These are phyloP conservation scores for Lycaena phlaeas DNA, from an alignment of 2,888 invertebrate genomes.

Conservation along the genomic window DNA sequence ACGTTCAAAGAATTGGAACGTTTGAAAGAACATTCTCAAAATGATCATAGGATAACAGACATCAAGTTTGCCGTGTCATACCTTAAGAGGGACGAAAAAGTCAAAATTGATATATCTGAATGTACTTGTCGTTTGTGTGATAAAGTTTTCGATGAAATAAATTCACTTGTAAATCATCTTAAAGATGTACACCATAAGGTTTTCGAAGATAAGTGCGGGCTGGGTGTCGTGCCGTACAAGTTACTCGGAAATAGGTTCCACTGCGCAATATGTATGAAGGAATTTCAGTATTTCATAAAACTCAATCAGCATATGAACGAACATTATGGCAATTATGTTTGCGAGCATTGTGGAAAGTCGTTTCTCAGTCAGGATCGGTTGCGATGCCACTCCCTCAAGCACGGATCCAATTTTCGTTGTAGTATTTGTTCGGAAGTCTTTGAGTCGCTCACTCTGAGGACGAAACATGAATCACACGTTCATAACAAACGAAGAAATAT, in stretches of 20 bases:
- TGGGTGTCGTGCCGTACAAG: slow-evolving; percentile 49
- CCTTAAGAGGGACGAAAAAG: slow-evolving; percentile 49
- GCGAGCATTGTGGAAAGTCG: slow-evolving; percentile 54
- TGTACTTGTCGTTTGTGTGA: slow-evolving; percentile 38
- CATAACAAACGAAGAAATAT: slow-evolving; percentile 39
- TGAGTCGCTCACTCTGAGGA: slow-evolving; percentile 37
- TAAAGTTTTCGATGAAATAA: slow-evolving; percentile 24
- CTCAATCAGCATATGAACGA: slow-evolving; percentile 60
- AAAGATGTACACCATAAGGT: slow-evolving; percentile 30
- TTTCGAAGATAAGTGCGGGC: slow-evolving; percentile 36
- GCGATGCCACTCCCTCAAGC: slow-evolving; percentile 40
- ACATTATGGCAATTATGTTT: slow-evolving; percentile 50
- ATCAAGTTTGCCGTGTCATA: slow-evolving; percentile 47
- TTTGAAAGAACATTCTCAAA: slow-evolving; percentile 50
- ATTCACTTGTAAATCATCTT: slow-evolving; percentile 35
- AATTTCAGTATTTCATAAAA: slow-evolving; percentile 52
- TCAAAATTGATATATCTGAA: slow-evolving; percentile 49
- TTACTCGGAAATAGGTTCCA: slow-evolving; percentile 31
- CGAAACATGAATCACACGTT: slow-evolving; percentile 34
- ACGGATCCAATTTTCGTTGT: slow-evolving; percentile 43
- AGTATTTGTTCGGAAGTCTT: slow-evolving; percentile 39
- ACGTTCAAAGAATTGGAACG: slow-evolving; percentile 34
- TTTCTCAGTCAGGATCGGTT: slow-evolving; percentile 49
- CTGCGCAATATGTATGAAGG: slow-evolving; percentile 44
- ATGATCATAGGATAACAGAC: slow-evolving; percentile 37